Evolutionary conservation across 2,797 vertebrate species (phyloP).

Genomic region (Tangara arthus): DNA sequence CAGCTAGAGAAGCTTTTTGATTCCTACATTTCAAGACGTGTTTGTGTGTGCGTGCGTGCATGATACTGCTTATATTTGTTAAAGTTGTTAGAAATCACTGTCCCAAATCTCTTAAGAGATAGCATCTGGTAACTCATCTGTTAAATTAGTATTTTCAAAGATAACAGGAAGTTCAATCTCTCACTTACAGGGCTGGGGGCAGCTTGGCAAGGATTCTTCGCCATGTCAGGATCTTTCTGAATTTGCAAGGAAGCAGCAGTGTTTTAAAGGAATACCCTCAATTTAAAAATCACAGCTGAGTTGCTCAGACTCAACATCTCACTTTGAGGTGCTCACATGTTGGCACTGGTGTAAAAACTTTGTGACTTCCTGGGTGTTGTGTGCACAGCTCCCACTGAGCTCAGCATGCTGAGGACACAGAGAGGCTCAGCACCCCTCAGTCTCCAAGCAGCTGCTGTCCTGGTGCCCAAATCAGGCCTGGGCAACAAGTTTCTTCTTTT

Average conservation of each 20-base stretch:
- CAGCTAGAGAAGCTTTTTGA: constrained; percentile 19
- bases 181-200: background rate
- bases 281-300: background rate
- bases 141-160: constrained; percentile 28
- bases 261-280: background rate
- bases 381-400: background rate
- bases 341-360: background rate
- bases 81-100: constrained; percentile 20
- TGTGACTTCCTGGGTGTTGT: fast-evolving
- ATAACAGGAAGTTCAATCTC: background rate
- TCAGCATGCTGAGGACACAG: fast-evolving
- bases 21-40: background rate
- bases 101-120: background rate
- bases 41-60: fast-evolving
- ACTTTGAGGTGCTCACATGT: fast-evolving
- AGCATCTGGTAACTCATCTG: constrained; percentile 10
- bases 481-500: background rate
- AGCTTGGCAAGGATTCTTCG: background rate
- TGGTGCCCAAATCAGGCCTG: background rate
- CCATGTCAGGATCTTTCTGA: background rate
- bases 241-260: background rate
- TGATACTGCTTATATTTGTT: background rate
- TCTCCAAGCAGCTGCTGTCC: background rate
- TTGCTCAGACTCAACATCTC: background rate
- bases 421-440: background rate